Evolutionary conservation across 2,113 vertebrate species (phyloP).

Genomic region (Amblyopsis rosae): DNA sequence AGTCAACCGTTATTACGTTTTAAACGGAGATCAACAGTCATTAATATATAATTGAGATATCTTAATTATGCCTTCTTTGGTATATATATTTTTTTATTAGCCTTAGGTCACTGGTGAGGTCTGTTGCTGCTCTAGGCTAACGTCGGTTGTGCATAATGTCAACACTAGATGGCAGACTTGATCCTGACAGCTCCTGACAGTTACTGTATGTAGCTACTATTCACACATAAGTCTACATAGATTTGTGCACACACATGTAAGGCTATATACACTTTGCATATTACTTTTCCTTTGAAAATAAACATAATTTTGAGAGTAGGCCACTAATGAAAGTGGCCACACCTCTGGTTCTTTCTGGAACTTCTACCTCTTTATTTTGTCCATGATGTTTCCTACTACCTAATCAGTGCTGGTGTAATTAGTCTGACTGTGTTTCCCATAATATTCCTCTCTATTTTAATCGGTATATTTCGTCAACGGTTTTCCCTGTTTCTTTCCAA

Average conservation of each 20-base stretch:
- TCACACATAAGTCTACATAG: neutral
- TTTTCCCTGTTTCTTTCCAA: too few relatives aligned
- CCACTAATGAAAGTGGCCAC: too few relatives aligned
- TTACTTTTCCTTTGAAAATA: too few relatives aligned
- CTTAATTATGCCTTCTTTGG: neutral
- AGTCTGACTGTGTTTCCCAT: too few relatives aligned
- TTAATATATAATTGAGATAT: constrained; percentile 12
- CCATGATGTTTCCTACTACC: too few relatives aligned
- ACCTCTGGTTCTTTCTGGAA: too few relatives aligned
- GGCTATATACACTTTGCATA: too few relatives aligned
- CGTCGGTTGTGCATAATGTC: neutral
- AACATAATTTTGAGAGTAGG: too few relatives aligned
- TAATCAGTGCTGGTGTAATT: too few relatives aligned
- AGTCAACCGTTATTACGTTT: constrained; percentile 15
- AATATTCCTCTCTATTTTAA: too few relatives aligned
- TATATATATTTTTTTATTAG: neutral
- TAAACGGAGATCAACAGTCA: constrained; percentile 13
- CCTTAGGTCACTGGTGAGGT: neutral
- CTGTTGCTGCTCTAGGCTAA: neutral
- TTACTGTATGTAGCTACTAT: neutral
- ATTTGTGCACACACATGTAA: neutral
- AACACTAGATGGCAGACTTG: constrained; percentile 61
- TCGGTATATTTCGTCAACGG: too few relatives aligned
- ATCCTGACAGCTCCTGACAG: constrained; percentile 3
- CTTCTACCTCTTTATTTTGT: too few relatives aligned